Conservation (phyloP, 2,113 vertebrate species). For the Oplegnathus fasciatus region DNA sequence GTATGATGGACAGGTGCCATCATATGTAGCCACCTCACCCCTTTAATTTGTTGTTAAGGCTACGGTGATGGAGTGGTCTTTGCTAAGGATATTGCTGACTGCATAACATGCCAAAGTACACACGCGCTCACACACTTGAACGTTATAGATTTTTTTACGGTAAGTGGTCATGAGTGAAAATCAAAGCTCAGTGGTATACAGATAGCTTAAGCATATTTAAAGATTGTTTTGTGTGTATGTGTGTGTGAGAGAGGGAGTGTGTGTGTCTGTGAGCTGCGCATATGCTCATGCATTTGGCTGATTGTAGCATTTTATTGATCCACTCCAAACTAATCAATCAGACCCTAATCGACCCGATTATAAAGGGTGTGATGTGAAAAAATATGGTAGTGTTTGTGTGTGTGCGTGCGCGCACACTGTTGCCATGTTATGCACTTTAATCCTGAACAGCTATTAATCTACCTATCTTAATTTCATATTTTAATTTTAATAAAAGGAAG, state of each 20-base stretch:
- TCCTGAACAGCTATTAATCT: conserved; percentile 48
- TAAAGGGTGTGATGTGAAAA: conserved; percentile 65
- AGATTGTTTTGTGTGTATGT: conserved; percentile 48
- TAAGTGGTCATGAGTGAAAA: conserved; percentile 74
- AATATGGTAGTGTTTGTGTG: conserved; percentile 26
- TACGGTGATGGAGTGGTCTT: conserved; percentile 51
- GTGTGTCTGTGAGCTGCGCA: conserved; percentile 18
- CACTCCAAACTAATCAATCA: conserved; percentile 62
- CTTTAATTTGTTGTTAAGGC: conserved; percentile 18
- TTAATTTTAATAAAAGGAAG: conserved; percentile 54
- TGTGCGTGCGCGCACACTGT: background rate
- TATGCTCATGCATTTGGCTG: conserved; percentile 56
- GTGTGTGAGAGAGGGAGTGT: background rate
- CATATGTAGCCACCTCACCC: background rate
- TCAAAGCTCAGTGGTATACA: conserved; percentile 59
- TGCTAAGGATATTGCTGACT: conserved; percentile 57
- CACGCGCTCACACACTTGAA: background rate
- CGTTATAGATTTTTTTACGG: conserved; percentile 57
- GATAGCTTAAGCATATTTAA: conserved; percentile 66
- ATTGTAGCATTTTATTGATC: conserved; percentile 71
- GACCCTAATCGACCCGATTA: conserved; percentile 72
- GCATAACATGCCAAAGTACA: conserved; percentile 39
- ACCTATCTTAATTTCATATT: conserved; percentile 43
- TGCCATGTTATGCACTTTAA: conserved; percentile 34
- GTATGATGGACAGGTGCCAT: conserved; percentile 17